Conservation (phyloP, 2,888 invertebrate genomes). For the Malachius bipustulatus region DNA sequence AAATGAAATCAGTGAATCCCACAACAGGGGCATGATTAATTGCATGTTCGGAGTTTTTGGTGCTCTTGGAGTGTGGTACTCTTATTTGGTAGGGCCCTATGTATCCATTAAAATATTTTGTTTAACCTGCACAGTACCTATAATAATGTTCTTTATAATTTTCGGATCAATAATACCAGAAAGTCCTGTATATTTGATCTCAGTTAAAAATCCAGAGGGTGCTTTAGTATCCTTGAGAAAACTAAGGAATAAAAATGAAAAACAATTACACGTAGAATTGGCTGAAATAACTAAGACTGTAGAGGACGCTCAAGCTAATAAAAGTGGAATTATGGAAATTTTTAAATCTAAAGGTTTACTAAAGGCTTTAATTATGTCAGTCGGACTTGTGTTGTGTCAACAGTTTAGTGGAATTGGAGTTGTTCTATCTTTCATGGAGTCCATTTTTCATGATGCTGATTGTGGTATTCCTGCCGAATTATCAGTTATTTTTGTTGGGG, state of each 20-base stretch:
- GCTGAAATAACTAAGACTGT: constrained; percentile 31
- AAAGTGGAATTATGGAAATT: constrained; percentile 36
- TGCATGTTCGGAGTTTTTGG: constrained; percentile 65
- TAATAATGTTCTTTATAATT: constrained; percentile 34
- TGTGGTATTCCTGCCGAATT: constrained; percentile 47
- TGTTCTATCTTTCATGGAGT: constrained; percentile 62
- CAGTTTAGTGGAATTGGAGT: constrained; percentile 70
- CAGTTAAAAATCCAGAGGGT: constrained; percentile 43
- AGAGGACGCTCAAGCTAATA: constrained; percentile 33
- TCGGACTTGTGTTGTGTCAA: constrained; percentile 70
- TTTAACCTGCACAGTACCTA: constrained; percentile 1
- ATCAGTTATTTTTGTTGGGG: constrained; percentile 63
- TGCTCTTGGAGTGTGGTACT: constrained; percentile 48
- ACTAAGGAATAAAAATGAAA: constrained; percentile 48
- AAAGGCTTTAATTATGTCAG: constrained; percentile 55
- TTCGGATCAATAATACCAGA: constrained; percentile 70
- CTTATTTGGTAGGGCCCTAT: constrained; percentile 14
- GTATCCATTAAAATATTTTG: constrained; percentile 10
- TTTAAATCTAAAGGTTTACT: constrained; percentile 41
- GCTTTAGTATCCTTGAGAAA: constrained; percentile 51
- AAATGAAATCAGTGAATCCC: constrained; percentile 67
- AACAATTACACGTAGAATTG: constrained; percentile 50
- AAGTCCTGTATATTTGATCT: constrained; percentile 57
- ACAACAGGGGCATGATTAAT: constrained; percentile 63
- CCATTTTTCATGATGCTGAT: constrained; percentile 59